Percentiles rank a stretch among this genome's conserved stretches.
These are phyloP conservation scores for Corythucha ciliata DNA, from an alignment of 2,888 invertebrate species.

Conservation along the genomic window DNA sequence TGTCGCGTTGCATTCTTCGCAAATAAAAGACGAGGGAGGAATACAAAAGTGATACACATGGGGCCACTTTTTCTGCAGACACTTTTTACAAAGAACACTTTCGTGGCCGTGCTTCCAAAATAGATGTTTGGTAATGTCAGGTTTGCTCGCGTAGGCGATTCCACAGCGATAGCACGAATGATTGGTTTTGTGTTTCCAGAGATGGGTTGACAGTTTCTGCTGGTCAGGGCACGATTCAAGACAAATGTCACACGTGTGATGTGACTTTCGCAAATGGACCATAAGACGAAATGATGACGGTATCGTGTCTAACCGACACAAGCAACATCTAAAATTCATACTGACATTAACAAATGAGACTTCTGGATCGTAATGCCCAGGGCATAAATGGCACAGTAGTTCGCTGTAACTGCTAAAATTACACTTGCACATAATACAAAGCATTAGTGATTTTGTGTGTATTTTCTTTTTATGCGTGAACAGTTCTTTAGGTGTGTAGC, in stretches of 20 bases:
- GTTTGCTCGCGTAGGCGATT: slow-evolving; percentile 77
- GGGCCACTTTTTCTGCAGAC: slow-evolving; percentile 83
- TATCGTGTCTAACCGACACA: slow-evolving; percentile 64
- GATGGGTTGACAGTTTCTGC: slow-evolving; percentile 70
- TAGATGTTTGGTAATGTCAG: slow-evolving; percentile 77
- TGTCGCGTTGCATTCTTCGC: slow-evolving; percentile 68
- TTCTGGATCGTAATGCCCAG: slow-evolving; percentile 56
- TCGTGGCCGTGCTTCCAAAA: slow-evolving; percentile 91
- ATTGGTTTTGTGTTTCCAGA: slow-evolving; percentile 82
- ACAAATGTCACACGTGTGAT: slow-evolving; percentile 80
- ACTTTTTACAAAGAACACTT: slow-evolving; percentile 72
- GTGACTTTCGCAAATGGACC: slow-evolving; percentile 76
- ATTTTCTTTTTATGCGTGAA: slow-evolving; percentile 78
- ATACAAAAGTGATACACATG: slow-evolving; percentile 85
- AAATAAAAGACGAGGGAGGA: slow-evolving; percentile 65
- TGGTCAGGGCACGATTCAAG: slow-evolving; percentile 72
- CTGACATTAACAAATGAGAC: slow-evolving; percentile 51
- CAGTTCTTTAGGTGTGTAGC: slow-evolving; percentile 70
- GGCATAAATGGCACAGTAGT: slow-evolving; percentile 75
- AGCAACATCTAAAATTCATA: slow-evolving; percentile 68
- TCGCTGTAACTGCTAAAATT: slow-evolving; percentile 83
- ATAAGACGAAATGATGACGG: slow-evolving; percentile 81
- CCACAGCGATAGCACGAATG: slow-evolving; percentile 81
- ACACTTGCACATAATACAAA: slow-evolving; percentile 79
- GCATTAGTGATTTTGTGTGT: slow-evolving; percentile 70